phyloP scores from a whole-genome alignment of 2,888 invertebrate genomes.

The Acanthococcus lagerstroemiae region DNA sequence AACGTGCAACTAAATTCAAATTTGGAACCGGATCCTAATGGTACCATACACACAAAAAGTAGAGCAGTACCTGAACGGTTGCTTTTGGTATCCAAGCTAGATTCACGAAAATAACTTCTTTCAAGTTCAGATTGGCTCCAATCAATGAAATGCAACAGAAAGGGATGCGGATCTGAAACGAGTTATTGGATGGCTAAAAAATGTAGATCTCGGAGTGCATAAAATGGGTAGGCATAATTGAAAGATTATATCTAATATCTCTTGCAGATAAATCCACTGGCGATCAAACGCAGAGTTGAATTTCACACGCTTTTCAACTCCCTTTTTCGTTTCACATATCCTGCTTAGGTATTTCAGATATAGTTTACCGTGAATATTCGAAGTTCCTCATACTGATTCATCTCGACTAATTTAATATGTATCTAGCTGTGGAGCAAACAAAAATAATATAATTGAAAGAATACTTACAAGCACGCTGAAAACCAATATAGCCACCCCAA shows the following conservation, averaged over 20 bases:
- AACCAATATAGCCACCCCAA: slow-evolving; percentile 41
- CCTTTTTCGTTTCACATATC: no score
- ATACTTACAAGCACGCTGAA: slow-evolving; percentile 42
- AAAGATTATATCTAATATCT: no score
- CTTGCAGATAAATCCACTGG: no score
- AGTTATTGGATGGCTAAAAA: background rate
- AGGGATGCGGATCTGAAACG: slow-evolving; percentile 46
- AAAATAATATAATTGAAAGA: slow-evolving; percentile 44
- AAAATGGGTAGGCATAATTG: no score
- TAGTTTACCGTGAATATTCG: background rate
- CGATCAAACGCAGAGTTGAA: no score
- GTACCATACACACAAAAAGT: no score
- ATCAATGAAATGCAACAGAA: slow-evolving; percentile 44
- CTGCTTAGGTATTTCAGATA: background rate
- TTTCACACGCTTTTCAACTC: background rate
- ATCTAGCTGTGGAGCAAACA: slow-evolving; percentile 46
- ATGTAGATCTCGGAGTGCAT: no score
- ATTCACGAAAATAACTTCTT: slow-evolving; percentile 60
- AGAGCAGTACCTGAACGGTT: slow-evolving; percentile 60
- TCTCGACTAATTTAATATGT: no score
- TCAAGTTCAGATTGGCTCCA: slow-evolving; percentile 49
- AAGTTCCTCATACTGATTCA: slow-evolving; percentile 54
- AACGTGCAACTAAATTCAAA: no score
- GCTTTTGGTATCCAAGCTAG: slow-evolving; percentile 68
- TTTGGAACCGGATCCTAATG: no score